Evolutionary conservation across 2,113 vertebrate species (phyloP), one percentile per base, ranked within the genome.

Genomic region (Ammodytes marinus): DNA sequence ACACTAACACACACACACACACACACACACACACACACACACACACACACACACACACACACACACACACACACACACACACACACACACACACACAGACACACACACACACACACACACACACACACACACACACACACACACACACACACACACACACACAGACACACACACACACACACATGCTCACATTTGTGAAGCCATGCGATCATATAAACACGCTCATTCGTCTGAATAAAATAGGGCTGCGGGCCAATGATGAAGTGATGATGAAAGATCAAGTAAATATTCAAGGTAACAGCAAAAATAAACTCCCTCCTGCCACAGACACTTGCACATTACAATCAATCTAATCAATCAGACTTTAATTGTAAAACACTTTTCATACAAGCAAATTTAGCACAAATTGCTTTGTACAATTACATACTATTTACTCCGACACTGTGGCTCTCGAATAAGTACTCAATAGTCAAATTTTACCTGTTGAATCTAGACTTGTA

Each of bases 231-330:
- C n/a, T 60, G 45, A 45, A 69, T 60, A 46, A 71, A 72, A 59
- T 15, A 74, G 69, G 86, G 88, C 87, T 69, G 83, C 84, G 82
- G 45, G 40, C 1, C 15, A 74, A 14, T 77, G 75, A 80, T 85
- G 37, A 78, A 76, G 69, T 11, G 59, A 64, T 65, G 74, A 79
- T 77, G 85, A 86, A 81, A 73, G 39, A 84, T 67, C 5, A 27
- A 53, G 40, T 81, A 67, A 61, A 70, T 60, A 11, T 55, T 63
- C 17, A 17, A 47, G 13, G 59, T 54, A 70, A 55, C 58, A 70
- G 6, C 7, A 27, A 27, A 27, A 27, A 27, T 27, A 27, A 27
- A 27, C 27, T 27, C 35, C 40, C 35, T 3, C 10, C 35, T 8
- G 50, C 15, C 40, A 50, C 59, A 74, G n/a, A 43, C 57, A 57